phyloP scores from a whole-genome alignment of 2,113 vertebrate genomes.

The Diphyllodes magnificus region DNA sequence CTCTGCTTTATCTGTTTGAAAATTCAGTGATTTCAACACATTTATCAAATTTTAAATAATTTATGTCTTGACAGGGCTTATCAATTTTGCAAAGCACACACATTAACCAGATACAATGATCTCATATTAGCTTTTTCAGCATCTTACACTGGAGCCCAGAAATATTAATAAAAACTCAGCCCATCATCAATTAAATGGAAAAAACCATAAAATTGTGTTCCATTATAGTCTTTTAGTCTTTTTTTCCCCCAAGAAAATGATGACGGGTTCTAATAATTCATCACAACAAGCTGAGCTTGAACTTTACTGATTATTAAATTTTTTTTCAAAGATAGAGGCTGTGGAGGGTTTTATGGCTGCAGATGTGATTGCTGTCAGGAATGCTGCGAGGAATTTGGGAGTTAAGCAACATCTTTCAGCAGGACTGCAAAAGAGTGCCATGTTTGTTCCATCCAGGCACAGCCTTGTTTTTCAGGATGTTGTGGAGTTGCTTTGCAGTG shows the following conservation, averaged over 20 bases:
- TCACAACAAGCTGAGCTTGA: constrained; percentile 84
- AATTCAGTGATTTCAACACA: constrained; percentile 67
- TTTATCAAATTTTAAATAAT: constrained; percentile 78
- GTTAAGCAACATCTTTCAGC: constrained; percentile 51
- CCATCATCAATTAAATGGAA: constrained; percentile 71
- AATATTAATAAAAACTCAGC: constrained; percentile 77
- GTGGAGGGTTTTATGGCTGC: constrained; percentile 76
- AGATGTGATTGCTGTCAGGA: constrained; percentile 81
- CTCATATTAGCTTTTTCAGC: constrained; percentile 73
- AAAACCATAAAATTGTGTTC: constrained; percentile 58
- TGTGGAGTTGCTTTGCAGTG: background rate
- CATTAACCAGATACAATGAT: constrained; percentile 71
- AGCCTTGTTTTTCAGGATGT: background rate
- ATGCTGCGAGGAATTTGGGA: constrained; percentile 70
- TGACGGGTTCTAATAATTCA: constrained; percentile 88
- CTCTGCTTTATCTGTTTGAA: constrained; percentile 68
- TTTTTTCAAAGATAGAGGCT: constrained; percentile 63
- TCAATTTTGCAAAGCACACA: constrained; percentile 72
- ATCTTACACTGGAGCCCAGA: constrained; percentile 54
- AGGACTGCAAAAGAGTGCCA: background rate
- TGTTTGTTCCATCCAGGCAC: background rate
- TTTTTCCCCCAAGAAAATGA: constrained; percentile 70
- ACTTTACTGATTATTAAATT: constrained; percentile 91
- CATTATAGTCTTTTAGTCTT: constrained; percentile 70
- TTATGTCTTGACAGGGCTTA: constrained; percentile 71